Evolutionary conservation across 2,797 vertebrate genomes (phyloP), one percentile per base, ranked within the genome.

Genomic region (Myiotriccus ornatus): DNA sequence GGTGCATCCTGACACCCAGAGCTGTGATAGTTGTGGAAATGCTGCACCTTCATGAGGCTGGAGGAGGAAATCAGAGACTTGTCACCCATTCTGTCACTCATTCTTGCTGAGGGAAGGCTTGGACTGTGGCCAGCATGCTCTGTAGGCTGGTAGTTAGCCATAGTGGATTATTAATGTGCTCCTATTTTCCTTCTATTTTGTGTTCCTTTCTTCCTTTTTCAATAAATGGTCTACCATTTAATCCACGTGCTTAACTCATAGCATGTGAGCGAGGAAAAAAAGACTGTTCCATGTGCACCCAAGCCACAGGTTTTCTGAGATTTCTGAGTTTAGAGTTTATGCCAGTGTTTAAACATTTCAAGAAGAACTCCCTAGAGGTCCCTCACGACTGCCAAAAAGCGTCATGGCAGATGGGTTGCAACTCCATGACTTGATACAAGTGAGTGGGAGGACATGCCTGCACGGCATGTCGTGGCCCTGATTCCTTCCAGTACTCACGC

Each of bases 321-420:
- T 89, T 85, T 91, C 69, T 81, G 57, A 23, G 25, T 50, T 57
- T 78, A 57, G 55, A 47, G 18, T 50, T 84, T 67, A 47, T 64
- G 60, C 64, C 75, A 91, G 55, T 24, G 23, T 70, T 92, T 90
- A 79, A 93, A 76, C 39, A 49, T 57, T 88, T 62, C 57, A 63
- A 81, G 55, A 49, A 77, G 78, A 68, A 77, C 74, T 93, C 84
- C 84, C 75, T 69, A 59, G 67, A 93, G 70, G 34, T 41, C 47
- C 12, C 37, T 87, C 5, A 4, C 0, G 1, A 32, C 68, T 94
- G 87, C 78, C 91, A 87, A 70, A 94, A 96, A 80, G 13, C 87
- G 60, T 69, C 52, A 60, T 92, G 87, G 84, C 87, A 91, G 82
- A 80, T 74, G 75, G 34, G 47, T 63, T 92, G 47, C 77, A 73